Evolutionary conservation across 2,888 invertebrate genomes (phyloP), one percentile per base, ranked within the genome.

Genomic region (Falcaria lacertinaria): DNA sequence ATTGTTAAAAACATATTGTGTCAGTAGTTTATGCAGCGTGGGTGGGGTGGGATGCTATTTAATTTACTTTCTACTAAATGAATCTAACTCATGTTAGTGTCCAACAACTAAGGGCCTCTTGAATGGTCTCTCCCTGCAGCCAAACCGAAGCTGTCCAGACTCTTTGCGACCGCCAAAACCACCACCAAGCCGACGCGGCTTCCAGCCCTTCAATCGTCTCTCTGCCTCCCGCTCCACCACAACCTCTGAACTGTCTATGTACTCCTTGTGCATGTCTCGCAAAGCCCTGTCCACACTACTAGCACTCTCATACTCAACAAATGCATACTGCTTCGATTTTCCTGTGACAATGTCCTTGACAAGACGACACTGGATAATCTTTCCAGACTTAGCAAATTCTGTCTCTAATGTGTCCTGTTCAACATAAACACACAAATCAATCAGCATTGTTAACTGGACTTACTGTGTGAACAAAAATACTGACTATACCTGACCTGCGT

Each of bases 141-240:
- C 97, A 85, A 97, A 97, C 47, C 97, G 80, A 34, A 97, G 84
- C 69, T 97, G 97, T 0, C 97, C 97, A 0, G 97, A 94, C 74
- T 96, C 95, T 64, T 95, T 96, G 53, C 91, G 91, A 0, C 97
- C 97, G 2, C 96, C 96, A 68, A 96, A 94, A 11, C 97, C 97
- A 13, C 97, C 97, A 2, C 97, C 97, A 4, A 97, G 83, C 50
- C 97, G 81, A 50, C 97, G 89, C 2, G 97, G 97, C 67, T 93
- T 92, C 97, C 97, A 97, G 1, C 96, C 96, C 44, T 90, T 89
- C 62, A 96, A 70, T 6, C 80, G 81, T 46, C 96, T 89, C 69
- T 93, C 94, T 57, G 92, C 93, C 77, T 96, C 96, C 60, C 91
- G 91, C 74, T 97, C 96, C 2, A 87, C 76, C 2, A 96, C 90